Evolutionary conservation across 2,113 vertebrate species (phyloP).

Genomic region (Phodopus roborovskii): DNA sequence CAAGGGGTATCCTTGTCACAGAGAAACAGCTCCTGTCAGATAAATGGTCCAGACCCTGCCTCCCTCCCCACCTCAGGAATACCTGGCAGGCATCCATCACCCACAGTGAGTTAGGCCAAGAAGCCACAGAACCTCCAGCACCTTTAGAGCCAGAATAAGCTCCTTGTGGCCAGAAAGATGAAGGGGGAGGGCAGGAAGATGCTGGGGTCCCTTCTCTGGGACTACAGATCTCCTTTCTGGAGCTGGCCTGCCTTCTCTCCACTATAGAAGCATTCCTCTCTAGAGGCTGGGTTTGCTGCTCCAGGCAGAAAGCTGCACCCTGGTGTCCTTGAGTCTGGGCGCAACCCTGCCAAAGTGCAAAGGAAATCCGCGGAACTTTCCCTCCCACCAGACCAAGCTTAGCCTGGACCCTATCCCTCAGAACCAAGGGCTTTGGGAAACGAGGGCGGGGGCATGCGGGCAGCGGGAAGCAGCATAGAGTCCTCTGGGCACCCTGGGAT

Average conservation of each 20-base stretch:
- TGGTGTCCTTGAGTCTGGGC: background rate
- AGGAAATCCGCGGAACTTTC: background rate
- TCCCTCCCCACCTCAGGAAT: background rate
- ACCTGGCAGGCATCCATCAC: slow-evolving; percentile 71
- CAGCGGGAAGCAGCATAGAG: background rate
- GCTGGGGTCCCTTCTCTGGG: background rate
- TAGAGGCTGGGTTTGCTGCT: background rate
- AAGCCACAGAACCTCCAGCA: slow-evolving; percentile 1
- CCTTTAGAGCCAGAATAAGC: slow-evolving; percentile 37
- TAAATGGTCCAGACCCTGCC: slow-evolving; percentile 33
- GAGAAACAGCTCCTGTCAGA: slow-evolving; percentile 67
- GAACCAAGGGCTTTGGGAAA: background rate
- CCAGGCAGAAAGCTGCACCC: background rate
- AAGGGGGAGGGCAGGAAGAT: background rate
- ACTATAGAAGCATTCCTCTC: background rate
- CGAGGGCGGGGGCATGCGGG: rapidly evolving
- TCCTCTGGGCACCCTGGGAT: background rate
- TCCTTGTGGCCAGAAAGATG: background rate
- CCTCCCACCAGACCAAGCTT: background rate
- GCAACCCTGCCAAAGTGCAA: background rate
- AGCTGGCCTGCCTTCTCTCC: background rate
- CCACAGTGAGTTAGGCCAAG: slow-evolving; percentile 30
- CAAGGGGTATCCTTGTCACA: slow-evolving; percentile 48
- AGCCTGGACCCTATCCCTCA: background rate
- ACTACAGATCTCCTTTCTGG: background rate